phyloP scores from a whole-genome alignment of 2,113 vertebrate species.

The Hippocampus zosterae region DNA sequence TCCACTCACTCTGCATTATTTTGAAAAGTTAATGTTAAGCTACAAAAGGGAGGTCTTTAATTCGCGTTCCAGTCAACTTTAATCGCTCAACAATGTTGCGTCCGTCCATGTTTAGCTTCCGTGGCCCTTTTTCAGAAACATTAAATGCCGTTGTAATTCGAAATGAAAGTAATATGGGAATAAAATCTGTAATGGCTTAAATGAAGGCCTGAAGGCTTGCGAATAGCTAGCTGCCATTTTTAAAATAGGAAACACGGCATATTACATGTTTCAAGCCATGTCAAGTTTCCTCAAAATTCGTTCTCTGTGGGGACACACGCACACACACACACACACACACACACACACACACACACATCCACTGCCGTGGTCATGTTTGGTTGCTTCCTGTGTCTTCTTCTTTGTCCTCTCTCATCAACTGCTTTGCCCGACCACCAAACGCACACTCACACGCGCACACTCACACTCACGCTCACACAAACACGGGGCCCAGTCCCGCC shows the following conservation, averaged over 20 bases:
- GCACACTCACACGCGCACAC: constrained; percentile 14
- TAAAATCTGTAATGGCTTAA: background rate
- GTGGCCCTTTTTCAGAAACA: background rate
- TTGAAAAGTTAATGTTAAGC: too few relatives aligned
- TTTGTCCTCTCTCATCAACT: constrained; percentile 48
- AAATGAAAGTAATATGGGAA: background rate
- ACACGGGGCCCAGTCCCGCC: background rate
- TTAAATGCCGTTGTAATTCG: background rate
- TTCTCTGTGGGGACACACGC: background rate
- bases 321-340: background rate
- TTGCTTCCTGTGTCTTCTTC: constrained; percentile 7
- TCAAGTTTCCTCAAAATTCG: constrained; percentile 1
- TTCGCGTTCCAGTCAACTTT: too few relatives aligned
- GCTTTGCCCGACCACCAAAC: constrained; percentile 50
- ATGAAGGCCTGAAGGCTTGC: background rate
- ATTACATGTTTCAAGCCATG: background rate
- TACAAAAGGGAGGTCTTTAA: background rate
- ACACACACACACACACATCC: background rate
- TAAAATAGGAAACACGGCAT: background rate
- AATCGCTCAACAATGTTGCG: too few relatives aligned
- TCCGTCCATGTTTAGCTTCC: background rate
- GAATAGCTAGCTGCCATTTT: too few relatives aligned
- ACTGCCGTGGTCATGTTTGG: background rate
- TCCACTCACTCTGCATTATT: too few relatives aligned
- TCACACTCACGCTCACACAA: constrained; percentile 12